Evolutionary conservation across 2,113 vertebrate genomes (phyloP).

Genomic region (Perca flavescens): DNA sequence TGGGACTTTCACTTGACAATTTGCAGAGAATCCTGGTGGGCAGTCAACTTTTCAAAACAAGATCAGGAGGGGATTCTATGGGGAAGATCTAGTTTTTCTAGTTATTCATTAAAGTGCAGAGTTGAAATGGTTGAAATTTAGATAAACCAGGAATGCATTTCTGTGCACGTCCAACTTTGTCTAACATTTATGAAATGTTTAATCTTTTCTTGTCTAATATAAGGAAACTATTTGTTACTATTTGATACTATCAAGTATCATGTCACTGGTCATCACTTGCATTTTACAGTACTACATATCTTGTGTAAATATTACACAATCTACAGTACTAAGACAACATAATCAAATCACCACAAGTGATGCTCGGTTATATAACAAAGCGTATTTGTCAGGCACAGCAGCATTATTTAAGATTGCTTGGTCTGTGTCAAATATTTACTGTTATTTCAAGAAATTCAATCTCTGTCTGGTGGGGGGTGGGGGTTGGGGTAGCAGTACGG

Average conservation of each 20-base stretch:
- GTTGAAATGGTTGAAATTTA: background rate
- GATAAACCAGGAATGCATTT: background rate
- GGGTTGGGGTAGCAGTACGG: background rate
- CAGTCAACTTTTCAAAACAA: slow-evolving; percentile 17
- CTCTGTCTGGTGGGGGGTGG: background rate
- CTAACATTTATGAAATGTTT: background rate
- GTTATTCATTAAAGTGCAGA: background rate
- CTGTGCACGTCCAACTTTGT: background rate
- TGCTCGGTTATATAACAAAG: slow-evolving; percentile 16
- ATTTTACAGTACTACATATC: background rate
- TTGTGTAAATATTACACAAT: slow-evolving; percentile 1
- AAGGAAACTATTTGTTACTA: background rate
- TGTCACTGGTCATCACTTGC: background rate
- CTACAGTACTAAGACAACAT: background rate
- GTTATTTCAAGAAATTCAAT: slow-evolving; percentile 41
- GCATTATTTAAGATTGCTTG: slow-evolving; percentile 17
- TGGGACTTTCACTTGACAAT: slow-evolving; percentile 25
- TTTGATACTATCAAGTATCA: no score
- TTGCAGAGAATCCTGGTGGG: slow-evolving; percentile 35
- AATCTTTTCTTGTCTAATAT: background rate
- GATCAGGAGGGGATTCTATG: background rate
- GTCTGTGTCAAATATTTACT: slow-evolving; percentile 19
- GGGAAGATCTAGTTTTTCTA: background rate
- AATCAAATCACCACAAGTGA: background rate
- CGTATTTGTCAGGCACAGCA: slow-evolving; percentile 36